Evolutionary conservation across 2,113 vertebrate genomes (phyloP), one percentile per base, ranked within the genome.

Genomic region (Pelecanoides urinatrix): DNA sequence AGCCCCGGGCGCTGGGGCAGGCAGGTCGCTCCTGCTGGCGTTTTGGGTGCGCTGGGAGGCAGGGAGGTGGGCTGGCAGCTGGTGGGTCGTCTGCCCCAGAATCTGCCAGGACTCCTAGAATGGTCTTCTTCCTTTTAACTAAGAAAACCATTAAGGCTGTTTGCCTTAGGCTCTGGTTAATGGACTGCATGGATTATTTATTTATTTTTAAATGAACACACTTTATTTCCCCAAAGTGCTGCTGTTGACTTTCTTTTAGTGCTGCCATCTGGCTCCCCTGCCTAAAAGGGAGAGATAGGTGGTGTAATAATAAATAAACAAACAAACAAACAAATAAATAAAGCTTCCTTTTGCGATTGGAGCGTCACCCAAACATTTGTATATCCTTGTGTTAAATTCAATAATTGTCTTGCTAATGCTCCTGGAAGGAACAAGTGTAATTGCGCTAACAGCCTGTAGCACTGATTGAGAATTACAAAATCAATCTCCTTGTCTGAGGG

Each of bases 181-280:
- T 94, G 95, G 97, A 88, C 94, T 95, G 80, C 92, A 12, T 0
- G 3, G 88, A 75, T 95, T 95, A 96, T 95, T 96, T 94, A 95
- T 96, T 97, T 96, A 94, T 94, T 95, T 96, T 61, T 75, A 94
- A 95, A 94, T 87, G 86, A 97, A 94, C 86, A 29, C 89, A 27
- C n/a, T 95, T 94, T 85, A 92, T 97, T 94, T 96, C 96, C 96
- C 97, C 74, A 62, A 95, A 97, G 95, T 95, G 95, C 94, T 22
- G 73, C 94, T 92, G 94, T 74, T 94, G 88, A 83, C 86, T 96
- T 88, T 86, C 91, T 90, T 79, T 94, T 86, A 92, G 82, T 90
- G 88, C 89, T 68, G 86, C 97, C 96, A 94, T 96, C 97, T 97
- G 97, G 94, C 65, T 94, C 91, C 80, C 76, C 70, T n/a, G 61